A percentile compares a stretch with the other conserved stretches of the same genome.
Conservation (phyloP, 2,888 invertebrate genomes). For the Megaustenia siamemsis region DNA sequence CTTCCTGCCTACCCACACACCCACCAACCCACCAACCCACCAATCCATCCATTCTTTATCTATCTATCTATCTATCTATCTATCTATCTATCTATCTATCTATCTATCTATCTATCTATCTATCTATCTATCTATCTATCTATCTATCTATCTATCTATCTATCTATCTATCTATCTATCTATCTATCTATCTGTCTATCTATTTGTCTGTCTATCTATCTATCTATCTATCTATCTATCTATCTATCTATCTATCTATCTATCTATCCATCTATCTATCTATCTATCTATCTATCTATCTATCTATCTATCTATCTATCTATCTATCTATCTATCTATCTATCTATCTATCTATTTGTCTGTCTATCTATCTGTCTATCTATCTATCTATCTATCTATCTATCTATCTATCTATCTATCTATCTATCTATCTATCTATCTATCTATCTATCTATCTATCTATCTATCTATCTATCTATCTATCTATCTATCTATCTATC, state of each 20-base stretch:
- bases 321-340: background rate
- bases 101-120: no score
- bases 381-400: slow-evolving; percentile 16
- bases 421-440: slow-evolving; percentile 35
- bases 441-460: background rate
- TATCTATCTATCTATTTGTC: background rate
- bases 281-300: background rate
- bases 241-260: background rate
- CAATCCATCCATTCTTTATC: no score
- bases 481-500: slow-evolving; percentile 12
- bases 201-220: background rate
- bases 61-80: no score
- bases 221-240: background rate
- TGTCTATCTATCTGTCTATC: background rate
- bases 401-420: slow-evolving; percentile 5
- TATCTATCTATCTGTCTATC: no score
- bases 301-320: background rate
- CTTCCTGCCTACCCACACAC: no score
- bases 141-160: background rate
- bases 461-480: slow-evolving; percentile 23
- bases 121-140: no score
- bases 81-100: no score
- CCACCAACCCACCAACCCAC: no score
- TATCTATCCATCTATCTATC: background rate
- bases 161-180: background rate